Base-by-base conservation (phyloP, 2,113 vertebrate genomes). In the Bujurquina vittata region DNA sequence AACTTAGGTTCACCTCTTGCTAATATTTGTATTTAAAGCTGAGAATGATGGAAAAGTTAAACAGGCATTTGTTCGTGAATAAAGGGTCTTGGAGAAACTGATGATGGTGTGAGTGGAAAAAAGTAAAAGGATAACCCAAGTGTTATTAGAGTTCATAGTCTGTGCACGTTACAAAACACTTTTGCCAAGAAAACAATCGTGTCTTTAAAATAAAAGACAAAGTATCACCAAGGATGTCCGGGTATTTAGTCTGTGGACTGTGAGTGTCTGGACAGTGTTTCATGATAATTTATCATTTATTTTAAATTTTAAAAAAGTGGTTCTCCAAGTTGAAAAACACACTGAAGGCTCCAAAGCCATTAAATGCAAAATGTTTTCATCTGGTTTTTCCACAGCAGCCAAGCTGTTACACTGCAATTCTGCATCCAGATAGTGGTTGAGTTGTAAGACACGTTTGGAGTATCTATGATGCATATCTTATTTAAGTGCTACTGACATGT, bases 401-500 rank as follows among this genome's bases (percentile, higher is more conserved):
- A 2, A 72, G 0, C 26, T 72, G 26, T 14, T 72, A 9, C 26
- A 52, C 67, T 2, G 2, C 29, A 37, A 8, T 14, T 52, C 62
- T 43, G 33, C 35, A 80, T 77, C 76, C 81, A 63, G 73, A 58
- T 17, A 33, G 57, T 8, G 3, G 31, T 59, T 26, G 49, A 35
- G 31, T 26, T 49, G 20, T 74, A 15, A 31, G 18, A 65, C 49
- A 4, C 80, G 33, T 69, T 87, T 26, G 40, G 35, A 78, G 52
- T 15, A 46, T 3, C 40, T 23, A 26, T 84, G 83, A 85, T 58
- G 54, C 58, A 79, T 73, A n/a, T 80, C 55, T 84, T 69, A 57
- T 85, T 87, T 81, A 91, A 88, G 89, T 74, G 80, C 54, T 23
- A 11, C 62, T 84, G 89, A 80, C 82, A 75, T 35, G 52, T 55